Evolutionary conservation across 2,888 invertebrate genomes (phyloP).

Genomic region (Nephrotoma flavescens): DNA sequence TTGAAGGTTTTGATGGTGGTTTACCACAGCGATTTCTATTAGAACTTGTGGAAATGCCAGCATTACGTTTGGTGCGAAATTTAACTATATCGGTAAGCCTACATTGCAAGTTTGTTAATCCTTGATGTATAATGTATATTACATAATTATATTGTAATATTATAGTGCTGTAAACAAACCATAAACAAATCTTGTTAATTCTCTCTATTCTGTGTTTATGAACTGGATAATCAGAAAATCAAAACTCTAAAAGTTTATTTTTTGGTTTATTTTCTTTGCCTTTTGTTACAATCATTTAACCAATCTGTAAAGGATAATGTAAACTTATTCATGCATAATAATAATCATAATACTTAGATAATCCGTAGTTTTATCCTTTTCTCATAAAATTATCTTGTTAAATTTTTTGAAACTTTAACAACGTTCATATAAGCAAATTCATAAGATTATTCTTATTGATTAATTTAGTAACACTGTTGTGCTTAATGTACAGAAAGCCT

Average conservation of each 20-base stretch:
- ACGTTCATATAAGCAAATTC: neutral
- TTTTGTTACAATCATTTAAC: neutral
- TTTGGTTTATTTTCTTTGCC: neutral
- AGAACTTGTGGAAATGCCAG: conserved; percentile 61
- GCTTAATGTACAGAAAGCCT: neutral
- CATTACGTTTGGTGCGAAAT: conserved; percentile 35
- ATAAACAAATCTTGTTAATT: neutral
- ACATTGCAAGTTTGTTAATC: neutral
- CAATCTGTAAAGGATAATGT: neutral
- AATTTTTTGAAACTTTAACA: neutral
- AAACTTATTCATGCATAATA: neutral
- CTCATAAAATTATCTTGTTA: neutral
- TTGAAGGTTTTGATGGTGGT: conserved; percentile 78
- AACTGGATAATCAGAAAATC: neutral
- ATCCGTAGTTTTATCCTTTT: neutral
- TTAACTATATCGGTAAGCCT: conserved; percentile 27
- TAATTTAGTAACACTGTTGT: neutral
- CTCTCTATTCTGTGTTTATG: neutral
- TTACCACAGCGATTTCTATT: conserved; percentile 74
- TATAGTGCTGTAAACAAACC: neutral
- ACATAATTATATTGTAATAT: neutral
- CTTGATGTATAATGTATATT: neutral
- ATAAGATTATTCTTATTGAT: neutral
- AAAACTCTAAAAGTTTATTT: neutral
- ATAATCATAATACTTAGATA: neutral